Evolutionary conservation across 2,797 vertebrate species (phyloP), one percentile per base, ranked within the genome.

Genomic region (Dipus sagitta): DNA sequence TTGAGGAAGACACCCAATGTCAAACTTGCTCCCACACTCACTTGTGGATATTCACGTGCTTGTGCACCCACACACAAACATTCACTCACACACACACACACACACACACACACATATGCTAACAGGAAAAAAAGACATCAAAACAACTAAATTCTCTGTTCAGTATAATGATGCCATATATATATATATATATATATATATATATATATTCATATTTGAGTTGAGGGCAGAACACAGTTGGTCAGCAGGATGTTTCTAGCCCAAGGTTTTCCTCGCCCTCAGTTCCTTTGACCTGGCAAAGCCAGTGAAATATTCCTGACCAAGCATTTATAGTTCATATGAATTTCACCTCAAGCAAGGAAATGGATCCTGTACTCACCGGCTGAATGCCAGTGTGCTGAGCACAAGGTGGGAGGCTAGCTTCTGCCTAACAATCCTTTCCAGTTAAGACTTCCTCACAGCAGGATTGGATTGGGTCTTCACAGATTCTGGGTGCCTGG

Each of bases 341-440:
- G 64, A 94, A 92, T 92, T 92, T 93, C 64, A 94, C 86, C 90
- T 93, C 58, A 84, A 93, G 79, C 85, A 90, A 94, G 75, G 67
- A 86, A 86, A 58, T 30, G 9, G 47, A 42, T 12, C 3, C 86
- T 34, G 38, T 28, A 70, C 62, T 77, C 94, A 54, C 79, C 70
- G 84, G 64, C 21, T 75, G 68, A 94, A 96, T 82, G 67, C 68
- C 88, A 65, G 67, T 86, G 18, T 17, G 34, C 60, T 75, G 76
- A 91, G 24, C 24, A 20, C 18, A 17, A 30, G 10, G 54, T 58
- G 38, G 18, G 34, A 24, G 7, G 10, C 23, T 34, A 32, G 88
- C 91, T 91, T 72, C 70, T 58, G 32, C 75, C 84, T 85, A 78
- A 72, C 65, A 47, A 52, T 75, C 8, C 10, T 88, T 92, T 92